phyloP scores from a whole-genome alignment of 2,888 invertebrate genomes.

The Villa cingulata region DNA sequence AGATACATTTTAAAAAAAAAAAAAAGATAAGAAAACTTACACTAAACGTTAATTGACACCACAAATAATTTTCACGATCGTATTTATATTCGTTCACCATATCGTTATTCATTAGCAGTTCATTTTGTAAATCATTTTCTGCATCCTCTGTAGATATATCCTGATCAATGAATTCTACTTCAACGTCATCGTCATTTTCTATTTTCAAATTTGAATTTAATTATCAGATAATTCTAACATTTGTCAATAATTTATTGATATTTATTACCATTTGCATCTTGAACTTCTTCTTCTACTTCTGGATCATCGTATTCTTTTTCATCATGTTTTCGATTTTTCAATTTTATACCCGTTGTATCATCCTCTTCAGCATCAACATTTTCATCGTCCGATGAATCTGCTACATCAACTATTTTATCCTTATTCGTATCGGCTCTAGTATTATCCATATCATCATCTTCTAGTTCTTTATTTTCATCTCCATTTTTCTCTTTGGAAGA shows the following conservation, averaged over 20 bases:
- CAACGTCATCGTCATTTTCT: slow-evolving; percentile 18
- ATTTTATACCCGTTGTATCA: slow-evolving; percentile 36
- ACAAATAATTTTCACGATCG: slow-evolving; percentile 59
- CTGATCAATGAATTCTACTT: slow-evolving; percentile 30
- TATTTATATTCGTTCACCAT: slow-evolving; percentile 48
- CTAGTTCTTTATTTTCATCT: slow-evolving; percentile 22
- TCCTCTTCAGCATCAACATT: slow-evolving; percentile 26
- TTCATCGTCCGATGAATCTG: slow-evolving; percentile 16
- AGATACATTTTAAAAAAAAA: too few relatives aligned
- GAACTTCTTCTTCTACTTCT: slow-evolving; percentile 44
- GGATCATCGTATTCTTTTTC: slow-evolving; percentile 56
- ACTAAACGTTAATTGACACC: slow-evolving; percentile 72
- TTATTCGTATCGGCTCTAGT: background rate
- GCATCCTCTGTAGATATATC: slow-evolving; percentile 8
- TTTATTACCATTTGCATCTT: slow-evolving; percentile 25
- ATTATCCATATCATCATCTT: background rate
- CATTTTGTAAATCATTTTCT: slow-evolving; percentile 12
- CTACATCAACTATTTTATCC: background rate
- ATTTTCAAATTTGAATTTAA: slow-evolving; percentile 3
- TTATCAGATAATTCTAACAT: background rate
- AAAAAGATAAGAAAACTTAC: slow-evolving; percentile 36
- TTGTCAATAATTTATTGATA: too few relatives aligned
- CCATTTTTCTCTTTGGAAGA: slow-evolving; percentile 30
- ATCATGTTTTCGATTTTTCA: slow-evolving; percentile 43
- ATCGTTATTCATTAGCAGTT: slow-evolving; percentile 25